Base-by-base conservation (phyloP, 1,140 invertebrate species). In the Brachionus manjavacas region DNA sequence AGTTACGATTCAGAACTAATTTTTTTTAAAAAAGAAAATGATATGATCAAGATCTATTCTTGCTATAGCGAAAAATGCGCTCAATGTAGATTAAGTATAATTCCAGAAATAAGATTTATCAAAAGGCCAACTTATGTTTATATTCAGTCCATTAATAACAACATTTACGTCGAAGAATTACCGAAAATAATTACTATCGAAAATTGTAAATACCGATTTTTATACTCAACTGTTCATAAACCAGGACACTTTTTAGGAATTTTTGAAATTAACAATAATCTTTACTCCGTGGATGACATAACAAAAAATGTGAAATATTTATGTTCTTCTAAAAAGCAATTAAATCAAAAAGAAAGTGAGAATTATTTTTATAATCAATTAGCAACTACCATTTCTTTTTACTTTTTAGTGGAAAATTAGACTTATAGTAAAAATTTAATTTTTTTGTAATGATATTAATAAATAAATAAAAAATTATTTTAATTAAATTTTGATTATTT, bases 1-100 rank as follows among this genome's bases (percentile, higher is more conserved):
- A 72, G 35, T 20, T n/a, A 41, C 2, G 68, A 72, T 41, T 35
- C 68, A 72, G 68, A 72, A 72, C n/a, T 39, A 39, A 43, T 72
- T 39, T 72, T 16, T 16, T 72, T 72, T 72, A 72, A 41, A 72
- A 72, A 72, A 72, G 39, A 41, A 39, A 41, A 41, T 72, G n/a
- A 72, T 72, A 6, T 20, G 6, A 72, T 72, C 16, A 35, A 72
- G 39, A 35, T 72, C 7, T 72, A 39, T 72, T 72, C 68, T 16
- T 35, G 68, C 16, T 72, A 2, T 72, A 72, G 16, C 28, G 68
- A 72, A 39, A 35, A 35, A 72, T 72, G 28, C n/a, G 7, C 31
- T 20, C n/a, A 39, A 72, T 72, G 68, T 72, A 16, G 39, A 72
- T 41, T 16, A 39, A 11, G 7, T 39, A 41, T 72, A 41, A 41